Evolutionary conservation across 30 jellyfish, hydroid and myxozoan species (phyloP).

Genomic region (Hydra vulgaris): DNA sequence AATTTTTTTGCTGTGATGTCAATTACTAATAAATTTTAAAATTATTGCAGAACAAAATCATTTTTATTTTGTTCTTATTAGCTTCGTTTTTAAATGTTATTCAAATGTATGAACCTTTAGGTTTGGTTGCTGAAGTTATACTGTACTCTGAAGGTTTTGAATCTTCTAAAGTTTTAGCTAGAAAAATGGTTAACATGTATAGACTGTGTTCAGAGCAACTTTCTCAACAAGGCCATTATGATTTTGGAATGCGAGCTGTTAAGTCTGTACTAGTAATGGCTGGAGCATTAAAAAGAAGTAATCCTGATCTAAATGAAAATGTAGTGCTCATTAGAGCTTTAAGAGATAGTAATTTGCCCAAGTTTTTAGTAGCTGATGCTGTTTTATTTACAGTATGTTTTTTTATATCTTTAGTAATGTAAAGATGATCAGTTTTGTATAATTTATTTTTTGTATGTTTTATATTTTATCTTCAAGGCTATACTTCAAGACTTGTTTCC

Average conservation of each 20-base stretch:
- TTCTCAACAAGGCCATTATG: constrained; percentile 98
- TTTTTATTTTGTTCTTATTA: too few relatives aligned
- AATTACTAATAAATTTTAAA: too few relatives aligned
- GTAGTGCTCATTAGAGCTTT: constrained; percentile 92
- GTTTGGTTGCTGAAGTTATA: constrained; percentile 92
- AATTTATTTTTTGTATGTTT: too few relatives aligned
- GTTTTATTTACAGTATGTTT: constrained; percentile 48
- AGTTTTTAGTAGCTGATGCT: constrained; percentile 90
- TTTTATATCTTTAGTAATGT: neutral
- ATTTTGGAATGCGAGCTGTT: constrained; percentile 99
- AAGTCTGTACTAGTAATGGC: constrained; percentile 98
- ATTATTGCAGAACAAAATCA: too few relatives aligned
- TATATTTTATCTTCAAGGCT: too few relatives aligned
- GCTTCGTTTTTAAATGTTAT: neutral
- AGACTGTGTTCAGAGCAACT: constrained; percentile 95
- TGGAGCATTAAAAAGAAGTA: constrained; percentile 91
- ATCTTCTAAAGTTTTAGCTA: constrained; percentile 85
- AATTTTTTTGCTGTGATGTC: too few relatives aligned
- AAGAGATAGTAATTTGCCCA: constrained; percentile 92
- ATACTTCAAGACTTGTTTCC: constrained; percentile 95
- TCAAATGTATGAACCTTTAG: constrained; percentile 25
- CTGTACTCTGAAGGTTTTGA: constrained; percentile 97
- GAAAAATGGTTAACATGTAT: constrained; percentile 96
- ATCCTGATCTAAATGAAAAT: constrained; percentile 80
- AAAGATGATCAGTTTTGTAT: too few relatives aligned